phyloP scores from a whole-genome alignment of 2,888 invertebrate species.

The Ennomos fuscantarius region DNA sequence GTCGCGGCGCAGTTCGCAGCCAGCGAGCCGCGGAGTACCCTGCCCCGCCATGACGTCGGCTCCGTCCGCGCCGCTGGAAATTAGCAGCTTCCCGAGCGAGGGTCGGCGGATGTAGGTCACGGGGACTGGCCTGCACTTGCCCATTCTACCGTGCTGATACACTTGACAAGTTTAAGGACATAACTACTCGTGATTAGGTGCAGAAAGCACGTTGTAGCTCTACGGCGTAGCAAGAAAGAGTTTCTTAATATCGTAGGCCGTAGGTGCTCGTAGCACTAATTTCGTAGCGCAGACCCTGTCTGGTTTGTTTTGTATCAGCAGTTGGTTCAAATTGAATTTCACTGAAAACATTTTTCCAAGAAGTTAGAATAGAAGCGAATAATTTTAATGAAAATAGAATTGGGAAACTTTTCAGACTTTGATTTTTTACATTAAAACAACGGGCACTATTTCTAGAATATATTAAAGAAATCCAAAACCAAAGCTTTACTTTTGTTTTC shows the following conservation, averaged over 20 bases:
- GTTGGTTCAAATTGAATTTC: background rate
- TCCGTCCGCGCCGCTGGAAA: constrained; percentile 78
- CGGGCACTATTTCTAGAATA: too few species aligned
- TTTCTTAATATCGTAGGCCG: constrained; percentile 40
- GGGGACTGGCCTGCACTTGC: constrained; percentile 83
- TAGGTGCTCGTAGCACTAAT: constrained; percentile 39
- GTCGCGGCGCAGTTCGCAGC: constrained; percentile 61
- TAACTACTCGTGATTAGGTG: constrained; percentile 69
- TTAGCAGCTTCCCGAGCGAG: constrained; percentile 85
- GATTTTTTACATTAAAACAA: constrained; percentile 11
- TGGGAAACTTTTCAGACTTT: constrained; percentile 42
- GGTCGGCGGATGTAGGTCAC: constrained; percentile 83
- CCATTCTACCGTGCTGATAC: constrained; percentile 76
- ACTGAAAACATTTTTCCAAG: background rate
- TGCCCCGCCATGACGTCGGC: constrained; percentile 73
- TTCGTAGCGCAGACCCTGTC: constrained; percentile 13
- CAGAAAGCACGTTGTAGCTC: constrained; percentile 40
- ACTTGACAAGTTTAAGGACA: constrained; percentile 84
- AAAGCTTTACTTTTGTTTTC: too few species aligned
- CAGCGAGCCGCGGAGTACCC: constrained; percentile 66
- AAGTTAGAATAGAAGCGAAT: constrained; percentile 1
- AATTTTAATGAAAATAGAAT: constrained; percentile 27
- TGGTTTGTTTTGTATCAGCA: background rate
- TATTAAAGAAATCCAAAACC: too few species aligned
- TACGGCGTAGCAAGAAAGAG: constrained; percentile 32